Percentiles rank a stretch among this genome's conserved stretches.
Conservation (phyloP, 1,140 invertebrate species). For the Lepidostoma basale region DNA sequence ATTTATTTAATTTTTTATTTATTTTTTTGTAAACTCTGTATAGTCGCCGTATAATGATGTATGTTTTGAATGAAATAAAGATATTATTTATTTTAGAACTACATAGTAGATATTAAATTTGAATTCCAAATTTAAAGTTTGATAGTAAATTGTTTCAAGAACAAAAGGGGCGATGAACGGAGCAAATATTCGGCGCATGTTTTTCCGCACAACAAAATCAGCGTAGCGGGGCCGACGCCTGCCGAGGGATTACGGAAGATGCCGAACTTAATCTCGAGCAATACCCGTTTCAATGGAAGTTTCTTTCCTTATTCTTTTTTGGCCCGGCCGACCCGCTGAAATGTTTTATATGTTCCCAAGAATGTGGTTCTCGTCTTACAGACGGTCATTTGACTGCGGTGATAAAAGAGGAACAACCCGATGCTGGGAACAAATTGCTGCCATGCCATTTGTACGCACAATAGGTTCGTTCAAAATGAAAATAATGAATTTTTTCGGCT, state of each 20-base stretch:
- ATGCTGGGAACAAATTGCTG: neutral
- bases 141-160: too few relatives aligned
- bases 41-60: too few relatives aligned
- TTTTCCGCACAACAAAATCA: neutral
- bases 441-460: neutral
- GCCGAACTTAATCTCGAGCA: constrained; percentile 41
- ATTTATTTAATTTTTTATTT: too few relatives aligned
- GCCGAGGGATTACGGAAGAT: constrained; percentile 11
- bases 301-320: constrained; percentile 29
- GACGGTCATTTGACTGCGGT: constrained; percentile 9
- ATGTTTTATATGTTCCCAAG: constrained; percentile 27
- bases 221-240: neutral
- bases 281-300: constrained; percentile 38
- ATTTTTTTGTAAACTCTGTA: too few relatives aligned
- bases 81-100: too few relatives aligned
- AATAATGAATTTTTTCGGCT: neutral
- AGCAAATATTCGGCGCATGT: neutral
- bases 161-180: too few relatives aligned
- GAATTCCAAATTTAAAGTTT: too few relatives aligned
- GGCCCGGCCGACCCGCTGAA: constrained; percentile 11
- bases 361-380: constrained; percentile 29
- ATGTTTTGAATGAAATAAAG: too few relatives aligned
- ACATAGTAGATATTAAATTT: too few relatives aligned
- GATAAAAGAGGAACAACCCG: constrained; percentile 5
- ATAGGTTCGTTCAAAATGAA: neutral